Base-by-base conservation (phyloP, 2,113 vertebrate species). In the Melanerpes aurifrons region DNA sequence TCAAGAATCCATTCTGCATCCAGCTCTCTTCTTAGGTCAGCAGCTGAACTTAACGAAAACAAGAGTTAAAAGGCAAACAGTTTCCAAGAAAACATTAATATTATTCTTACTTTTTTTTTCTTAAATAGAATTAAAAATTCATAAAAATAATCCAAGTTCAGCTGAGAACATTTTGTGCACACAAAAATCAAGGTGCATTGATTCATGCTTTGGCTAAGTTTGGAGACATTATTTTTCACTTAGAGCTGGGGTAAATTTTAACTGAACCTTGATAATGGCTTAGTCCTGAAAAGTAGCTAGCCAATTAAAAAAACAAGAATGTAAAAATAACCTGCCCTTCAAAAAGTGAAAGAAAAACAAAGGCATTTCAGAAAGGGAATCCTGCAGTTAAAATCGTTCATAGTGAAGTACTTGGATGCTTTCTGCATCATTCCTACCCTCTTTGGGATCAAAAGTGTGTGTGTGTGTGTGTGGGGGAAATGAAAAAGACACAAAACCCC, bases 381-480 rank as follows among this genome's bases (percentile, higher is more conserved):
- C 8, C 6, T 64, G 6, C 35, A 47, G 57, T 57, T 47, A 50
- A 79, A 72, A 72, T 25, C n/a, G 50, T 59, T 31, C 20, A 25
- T 17, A 74, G 21, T 19, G 48, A 87, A 66, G 11, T 29, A 24
- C 11, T 64, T 56, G 6, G 6, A 69, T 53, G 10, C 53, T 87
- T 76, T 82, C n/a, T 69, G 72, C 75, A 59, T 48, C 4, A 29
- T 69, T 79, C 29, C 17, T 82, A 15, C 5, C 8, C 12, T 53
- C 16, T 43, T 64, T 28, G 72, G 58, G 28, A 59, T 72, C 28
- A 45, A 40, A 71, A 59, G 9, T 35, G 35, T 35, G 35, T 35
- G 35, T 35, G 35, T 35, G 35, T 1, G 0, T 2, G 5, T 59
- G 31, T 10, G 24, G 5, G 25, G 26, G 26, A 43, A 29, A 50